Evolutionary conservation across 2,113 vertebrate genomes (phyloP).

Genomic region (Tetrax tetrax): DNA sequence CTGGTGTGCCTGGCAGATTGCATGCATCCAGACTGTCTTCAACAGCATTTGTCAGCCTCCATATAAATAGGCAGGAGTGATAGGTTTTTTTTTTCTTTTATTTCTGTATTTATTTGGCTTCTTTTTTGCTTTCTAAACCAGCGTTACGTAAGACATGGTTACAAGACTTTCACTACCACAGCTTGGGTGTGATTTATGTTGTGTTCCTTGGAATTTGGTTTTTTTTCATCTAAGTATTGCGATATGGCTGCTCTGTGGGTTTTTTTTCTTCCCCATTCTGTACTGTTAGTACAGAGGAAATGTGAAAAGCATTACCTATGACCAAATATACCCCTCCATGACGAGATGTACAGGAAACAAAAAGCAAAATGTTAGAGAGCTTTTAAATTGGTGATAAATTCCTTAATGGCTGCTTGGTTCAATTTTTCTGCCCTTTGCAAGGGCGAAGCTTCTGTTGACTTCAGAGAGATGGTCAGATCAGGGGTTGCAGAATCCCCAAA

Average conservation of each 20-base stretch:
- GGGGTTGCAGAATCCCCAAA: neutral
- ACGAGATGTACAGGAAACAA: neutral
- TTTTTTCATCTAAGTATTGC: neutral
- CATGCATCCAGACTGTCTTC: neutral
- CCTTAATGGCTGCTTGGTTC: neutral
- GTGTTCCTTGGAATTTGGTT: neutral
- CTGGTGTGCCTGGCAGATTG: conserved; percentile 28
- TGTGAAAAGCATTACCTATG: neutral
- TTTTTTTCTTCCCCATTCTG: neutral
- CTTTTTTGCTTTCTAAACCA: neutral
- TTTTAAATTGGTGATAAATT: neutral
- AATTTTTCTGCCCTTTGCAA: neutral
- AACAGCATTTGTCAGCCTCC: conserved; percentile 29
- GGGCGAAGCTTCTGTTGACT: neutral
- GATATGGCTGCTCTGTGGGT: neutral
- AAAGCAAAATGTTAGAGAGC: neutral
- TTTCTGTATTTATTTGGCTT: neutral
- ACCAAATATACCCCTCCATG: neutral
- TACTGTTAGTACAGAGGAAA: neutral
- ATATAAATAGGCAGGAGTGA: neutral
- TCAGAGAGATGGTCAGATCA: neutral
- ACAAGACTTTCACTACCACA: neutral
- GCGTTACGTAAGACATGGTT: neutral
- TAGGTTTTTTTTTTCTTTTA: neutral
- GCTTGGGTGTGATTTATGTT: neutral